Percentiles rank a stretch among this genome's conserved stretches.
These are phyloP conservation scores for Argyrosomus japonicus DNA, from an alignment of 2,113 vertebrate species.

Conservation along the genomic window DNA sequence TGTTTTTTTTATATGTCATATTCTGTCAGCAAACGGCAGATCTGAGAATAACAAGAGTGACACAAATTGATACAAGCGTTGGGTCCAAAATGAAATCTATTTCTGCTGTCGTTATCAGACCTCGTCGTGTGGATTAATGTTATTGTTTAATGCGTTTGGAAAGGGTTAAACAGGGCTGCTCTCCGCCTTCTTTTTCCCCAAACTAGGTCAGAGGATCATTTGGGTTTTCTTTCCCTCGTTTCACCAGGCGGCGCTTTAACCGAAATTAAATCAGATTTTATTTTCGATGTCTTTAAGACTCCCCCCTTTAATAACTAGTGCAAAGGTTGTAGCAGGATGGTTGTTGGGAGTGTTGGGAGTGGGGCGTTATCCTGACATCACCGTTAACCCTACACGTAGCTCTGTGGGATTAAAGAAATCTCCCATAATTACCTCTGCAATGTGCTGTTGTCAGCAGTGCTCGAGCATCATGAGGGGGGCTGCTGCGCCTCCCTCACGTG, in stretches of 20 bases:
- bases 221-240: constrained; percentile 10
- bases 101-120: constrained; percentile 12
- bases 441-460: neutral
- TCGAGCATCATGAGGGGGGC: neutral
- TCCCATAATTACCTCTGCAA: constrained; percentile 37
- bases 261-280: constrained; percentile 10
- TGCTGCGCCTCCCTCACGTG: constrained; percentile 29
- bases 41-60: neutral
- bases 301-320: neutral
- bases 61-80: constrained; percentile 13
- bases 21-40: neutral
- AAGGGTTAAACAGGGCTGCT: constrained; percentile 11
- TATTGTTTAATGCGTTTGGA: constrained; percentile 18
- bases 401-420: constrained; percentile 59
- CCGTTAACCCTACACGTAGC: neutral
- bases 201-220: constrained; percentile 53
- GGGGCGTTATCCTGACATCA: neutral
- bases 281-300: constrained; percentile 17
- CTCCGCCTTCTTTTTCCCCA: neutral
- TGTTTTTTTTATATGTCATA: too few species aligned
- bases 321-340: constrained; percentile 11
- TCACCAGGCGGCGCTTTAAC: constrained; percentile 2
- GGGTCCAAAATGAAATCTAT: constrained; percentile 17
- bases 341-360: too few species aligned
- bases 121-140: constrained; percentile 44